Evolutionary conservation across 2,888 invertebrate species (phyloP).

Genomic region (Pilophorus perplexus): DNA sequence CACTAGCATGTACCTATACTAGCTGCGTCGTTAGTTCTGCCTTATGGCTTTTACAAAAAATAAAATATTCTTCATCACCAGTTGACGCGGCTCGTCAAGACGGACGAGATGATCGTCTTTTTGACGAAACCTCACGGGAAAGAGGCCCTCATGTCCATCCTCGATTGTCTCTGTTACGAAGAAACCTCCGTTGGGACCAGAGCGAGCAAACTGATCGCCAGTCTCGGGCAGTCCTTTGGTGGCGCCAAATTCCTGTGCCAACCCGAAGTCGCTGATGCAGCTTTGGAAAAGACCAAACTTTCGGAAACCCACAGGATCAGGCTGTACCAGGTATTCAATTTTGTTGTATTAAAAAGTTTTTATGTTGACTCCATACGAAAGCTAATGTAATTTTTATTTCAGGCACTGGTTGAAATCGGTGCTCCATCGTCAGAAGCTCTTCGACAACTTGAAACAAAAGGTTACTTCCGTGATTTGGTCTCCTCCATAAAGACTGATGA

Average conservation of each 20-base stretch:
- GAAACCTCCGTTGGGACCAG: conserved; percentile 38
- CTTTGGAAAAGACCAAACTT: conserved; percentile 23
- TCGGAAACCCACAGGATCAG: conserved; percentile 34
- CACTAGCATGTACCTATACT: no score
- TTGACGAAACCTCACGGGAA: not conserved
- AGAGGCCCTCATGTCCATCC: not conserved
- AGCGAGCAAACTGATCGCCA: conserved; percentile 32
- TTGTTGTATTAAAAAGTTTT: not conserved
- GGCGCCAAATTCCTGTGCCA: conserved; percentile 33
- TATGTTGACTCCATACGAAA: no score
- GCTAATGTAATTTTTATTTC: no score
- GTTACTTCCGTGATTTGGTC: conserved; percentile 66
- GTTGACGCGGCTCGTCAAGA: not conserved
- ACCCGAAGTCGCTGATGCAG: conserved; percentile 16
- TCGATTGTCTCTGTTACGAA: conserved; percentile 37
- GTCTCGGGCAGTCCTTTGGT: conserved; percentile 25
- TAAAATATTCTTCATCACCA: no score
- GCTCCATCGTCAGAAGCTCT: conserved; percentile 61
- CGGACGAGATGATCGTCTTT: conserved; percentile 6
- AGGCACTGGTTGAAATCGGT: conserved; percentile 65
- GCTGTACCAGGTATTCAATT: conserved; percentile 29
- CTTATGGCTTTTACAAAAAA: no score
- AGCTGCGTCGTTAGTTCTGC: no score
- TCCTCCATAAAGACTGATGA: conserved; percentile 68
- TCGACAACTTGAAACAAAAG: conserved; percentile 59